Conservation (phyloP, 1,140 invertebrate genomes). For the Anoplolepis gracilipes region DNA sequence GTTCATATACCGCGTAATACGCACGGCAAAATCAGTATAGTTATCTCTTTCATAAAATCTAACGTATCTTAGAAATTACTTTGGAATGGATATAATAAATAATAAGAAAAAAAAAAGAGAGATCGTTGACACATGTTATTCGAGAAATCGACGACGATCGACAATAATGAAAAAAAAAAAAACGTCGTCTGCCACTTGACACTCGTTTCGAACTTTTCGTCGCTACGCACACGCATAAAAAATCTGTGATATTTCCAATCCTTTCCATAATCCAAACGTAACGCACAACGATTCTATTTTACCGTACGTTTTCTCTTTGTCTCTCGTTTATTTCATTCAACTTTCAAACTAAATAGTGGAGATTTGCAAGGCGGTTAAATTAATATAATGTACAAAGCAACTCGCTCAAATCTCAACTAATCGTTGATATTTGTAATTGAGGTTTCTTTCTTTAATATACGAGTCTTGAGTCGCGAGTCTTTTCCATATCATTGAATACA, state of each 20-base stretch:
- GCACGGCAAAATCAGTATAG: conserved; percentile 18
- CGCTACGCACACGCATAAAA: conserved; percentile 12
- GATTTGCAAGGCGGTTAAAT: conserved; percentile 31
- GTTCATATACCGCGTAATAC: conserved; percentile 38
- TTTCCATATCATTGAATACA: not conserved
- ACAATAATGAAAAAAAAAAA: too few species aligned
- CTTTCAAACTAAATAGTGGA: not conserved
- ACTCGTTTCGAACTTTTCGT: conserved; percentile 18
- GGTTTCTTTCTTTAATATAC: conserved; percentile 33
- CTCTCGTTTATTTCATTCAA: not conserved
- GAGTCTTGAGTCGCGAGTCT: conserved; percentile 6
- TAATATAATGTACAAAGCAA: conserved; percentile 48
- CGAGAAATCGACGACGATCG: conserved; percentile 12
- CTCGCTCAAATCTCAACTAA: conserved; percentile 41
- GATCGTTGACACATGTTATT: conserved; percentile 44
- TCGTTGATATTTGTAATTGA: conserved; percentile 35
- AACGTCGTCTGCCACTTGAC: not conserved
- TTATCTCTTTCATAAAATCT: conserved; percentile 12
- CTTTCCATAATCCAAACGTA: conserved; percentile 6
- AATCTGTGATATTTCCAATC: conserved; percentile 4
- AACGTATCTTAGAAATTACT: conserved; percentile 43
- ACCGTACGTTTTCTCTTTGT: not conserved
- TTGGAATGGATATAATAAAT: conserved; percentile 62
- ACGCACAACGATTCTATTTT: conserved; percentile 29
- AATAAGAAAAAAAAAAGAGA: conserved; percentile 47